Evolutionary conservation across 2,888 invertebrate species (phyloP).

Genomic region (Cheiracanthium punctorium): DNA sequence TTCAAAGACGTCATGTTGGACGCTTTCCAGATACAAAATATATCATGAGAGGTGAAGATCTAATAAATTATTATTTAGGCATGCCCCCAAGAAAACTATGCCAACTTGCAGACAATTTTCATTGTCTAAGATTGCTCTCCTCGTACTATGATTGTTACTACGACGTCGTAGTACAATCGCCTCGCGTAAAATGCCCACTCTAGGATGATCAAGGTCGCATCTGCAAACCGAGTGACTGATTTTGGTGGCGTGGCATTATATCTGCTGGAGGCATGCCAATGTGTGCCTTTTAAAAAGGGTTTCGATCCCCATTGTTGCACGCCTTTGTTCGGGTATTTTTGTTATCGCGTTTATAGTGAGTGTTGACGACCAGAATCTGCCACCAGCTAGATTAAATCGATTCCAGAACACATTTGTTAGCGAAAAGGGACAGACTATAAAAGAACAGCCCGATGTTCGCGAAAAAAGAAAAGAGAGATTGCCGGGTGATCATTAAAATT

Average conservation of each 20-base stretch:
- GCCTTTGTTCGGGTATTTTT: slow-evolving; percentile 4
- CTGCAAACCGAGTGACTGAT: slow-evolving; percentile 26
- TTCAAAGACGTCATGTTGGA: slow-evolving; percentile 26
- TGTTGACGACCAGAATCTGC: slow-evolving; percentile 4
- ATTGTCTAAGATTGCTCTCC: slow-evolving; percentile 41
- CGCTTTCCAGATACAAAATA: slow-evolving; percentile 20
- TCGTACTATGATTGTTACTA: slow-evolving; percentile 62
- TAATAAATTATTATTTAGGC: slow-evolving; percentile 61
- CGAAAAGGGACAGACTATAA: neutral
- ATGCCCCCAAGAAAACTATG: slow-evolving; percentile 28
- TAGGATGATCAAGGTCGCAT: slow-evolving; percentile 64
- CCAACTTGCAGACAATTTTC: slow-evolving; percentile 52
- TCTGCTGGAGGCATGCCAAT: slow-evolving; percentile 21
- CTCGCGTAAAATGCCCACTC: slow-evolving; percentile 63
- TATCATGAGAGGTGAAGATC: slow-evolving; percentile 21
- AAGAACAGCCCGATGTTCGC: neutral
- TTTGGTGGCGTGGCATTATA: slow-evolving; percentile 25
- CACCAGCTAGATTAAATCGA: slow-evolving; percentile 9
- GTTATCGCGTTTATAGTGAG: slow-evolving; percentile 9
- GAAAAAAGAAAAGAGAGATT: neutral
- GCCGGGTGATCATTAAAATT: too few species aligned
- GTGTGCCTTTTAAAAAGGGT: slow-evolving; percentile 19
- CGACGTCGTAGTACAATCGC: slow-evolving; percentile 51
- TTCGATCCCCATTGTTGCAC: slow-evolving; percentile 19
- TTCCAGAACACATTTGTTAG: neutral